A percentile compares a stretch with the other conserved stretches of the same genome.
phyloP scores from a whole-genome alignment of 2,888 invertebrate genomes.

The Lasiommata megera region DNA sequence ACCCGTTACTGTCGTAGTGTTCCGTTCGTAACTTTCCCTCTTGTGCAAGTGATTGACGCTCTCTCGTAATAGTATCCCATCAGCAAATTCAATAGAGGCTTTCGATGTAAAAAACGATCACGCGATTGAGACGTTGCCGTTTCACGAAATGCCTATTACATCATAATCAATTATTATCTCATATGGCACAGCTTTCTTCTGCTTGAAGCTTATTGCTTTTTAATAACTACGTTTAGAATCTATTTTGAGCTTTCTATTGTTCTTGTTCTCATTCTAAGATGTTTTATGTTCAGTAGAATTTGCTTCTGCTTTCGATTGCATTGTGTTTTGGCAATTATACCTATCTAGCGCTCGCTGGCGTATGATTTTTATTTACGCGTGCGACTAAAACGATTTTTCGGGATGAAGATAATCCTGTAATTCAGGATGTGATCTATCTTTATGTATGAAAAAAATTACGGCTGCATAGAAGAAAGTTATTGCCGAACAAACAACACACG shows the following conservation, averaged over 20 bases:
- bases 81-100: slow-evolving; percentile 60
- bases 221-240: not conserved
- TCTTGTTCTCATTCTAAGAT: too few relatives aligned
- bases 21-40: slow-evolving; percentile 51
- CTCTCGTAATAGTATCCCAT: slow-evolving; percentile 61
- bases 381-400: too few relatives aligned
- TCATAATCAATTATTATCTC: slow-evolving; percentile 46
- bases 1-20: slow-evolving; percentile 18
- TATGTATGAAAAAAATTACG: too few relatives aligned
- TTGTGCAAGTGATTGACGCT: slow-evolving; percentile 73
- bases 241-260: not conserved
- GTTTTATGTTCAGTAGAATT: not conserved
- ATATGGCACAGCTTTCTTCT: slow-evolving; percentile 18
- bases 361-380: too few relatives aligned
- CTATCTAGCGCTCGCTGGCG: too few relatives aligned
- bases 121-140: slow-evolving; percentile 62
- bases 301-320: not conserved
- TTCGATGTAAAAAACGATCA: slow-evolving; percentile 62
- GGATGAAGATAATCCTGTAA: too few relatives aligned
- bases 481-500: too few relatives aligned
- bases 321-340: not conserved
- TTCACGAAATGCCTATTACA: slow-evolving; percentile 54
- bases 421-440: too few relatives aligned
- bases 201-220: slow-evolving; percentile 9
- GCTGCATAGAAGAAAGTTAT: too few relatives aligned